Conservation (phyloP, 2,888 invertebrate species). For the Atethmia centrago region DNA sequence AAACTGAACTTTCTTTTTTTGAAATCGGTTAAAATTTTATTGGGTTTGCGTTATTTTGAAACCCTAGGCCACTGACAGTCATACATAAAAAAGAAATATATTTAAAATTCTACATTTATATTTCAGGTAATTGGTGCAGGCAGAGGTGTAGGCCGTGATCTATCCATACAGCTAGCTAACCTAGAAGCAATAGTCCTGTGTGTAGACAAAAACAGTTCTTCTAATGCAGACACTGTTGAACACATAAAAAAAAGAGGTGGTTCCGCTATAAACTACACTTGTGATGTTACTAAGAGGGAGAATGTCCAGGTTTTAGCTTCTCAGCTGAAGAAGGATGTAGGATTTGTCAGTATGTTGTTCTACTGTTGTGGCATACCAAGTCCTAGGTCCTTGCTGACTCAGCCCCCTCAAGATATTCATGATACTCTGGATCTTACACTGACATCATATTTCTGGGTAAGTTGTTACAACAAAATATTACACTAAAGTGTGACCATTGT, state of each 20-base stretch:
- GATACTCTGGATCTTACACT: conserved; percentile 90
- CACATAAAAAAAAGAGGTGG: conserved; percentile 86
- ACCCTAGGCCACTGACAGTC: too few species aligned
- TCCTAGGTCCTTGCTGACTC: conserved; percentile 88
- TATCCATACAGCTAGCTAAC: conserved; percentile 91
- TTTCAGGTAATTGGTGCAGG: conserved; percentile 93
- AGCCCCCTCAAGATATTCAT: conserved; percentile 89
- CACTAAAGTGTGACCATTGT: too few species aligned
- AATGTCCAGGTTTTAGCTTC: conserved; percentile 86
- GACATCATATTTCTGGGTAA: conserved; percentile 92
- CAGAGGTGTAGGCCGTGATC: conserved; percentile 92
- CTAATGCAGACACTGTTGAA: conserved; percentile 87
- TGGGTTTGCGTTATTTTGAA: too few species aligned
- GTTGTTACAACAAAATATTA: conserved; percentile 24
- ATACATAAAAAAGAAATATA: neutral
- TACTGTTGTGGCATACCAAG: conserved; percentile 92
- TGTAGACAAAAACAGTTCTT: conserved; percentile 91
- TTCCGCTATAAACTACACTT: conserved; percentile 87
- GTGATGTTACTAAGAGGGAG: conserved; percentile 90
- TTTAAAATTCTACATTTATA: conserved; percentile 17
- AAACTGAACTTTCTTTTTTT: too few species aligned
- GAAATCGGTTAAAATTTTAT: too few species aligned
- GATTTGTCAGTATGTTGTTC: conserved; percentile 91
- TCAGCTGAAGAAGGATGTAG: conserved; percentile 88
- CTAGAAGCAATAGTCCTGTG: conserved; percentile 91